These are phyloP conservation scores for Aphaenogaster floridana DNA, from an alignment of 1,140 invertebrate species.

Conservation along the genomic window DNA sequence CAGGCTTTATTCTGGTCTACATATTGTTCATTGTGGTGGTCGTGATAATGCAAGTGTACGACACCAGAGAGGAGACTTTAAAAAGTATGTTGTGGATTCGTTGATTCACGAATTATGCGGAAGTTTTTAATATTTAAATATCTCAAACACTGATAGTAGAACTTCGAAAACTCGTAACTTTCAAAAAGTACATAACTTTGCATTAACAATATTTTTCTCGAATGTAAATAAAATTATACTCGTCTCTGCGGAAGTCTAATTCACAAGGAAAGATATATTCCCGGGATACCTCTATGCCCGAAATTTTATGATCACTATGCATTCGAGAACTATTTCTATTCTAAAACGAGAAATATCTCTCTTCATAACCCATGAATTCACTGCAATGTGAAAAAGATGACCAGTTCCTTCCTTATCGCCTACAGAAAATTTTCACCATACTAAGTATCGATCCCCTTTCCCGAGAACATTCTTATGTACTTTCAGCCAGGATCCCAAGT, in stretches of 20 bases:
- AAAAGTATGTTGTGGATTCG: constrained; percentile 74
- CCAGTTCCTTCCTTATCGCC: constrained; percentile 34
- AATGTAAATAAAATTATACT: constrained; percentile 17
- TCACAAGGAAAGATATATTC: constrained; percentile 8
- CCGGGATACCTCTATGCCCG: constrained; percentile 12
- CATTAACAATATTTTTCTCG: constrained; percentile 10
- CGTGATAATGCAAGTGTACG: constrained; percentile 85
- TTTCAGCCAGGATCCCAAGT: constrained; percentile 80
- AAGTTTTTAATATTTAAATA: constrained; percentile 11
- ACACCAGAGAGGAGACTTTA: constrained; percentile 76
- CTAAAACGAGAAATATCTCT: constrained; percentile 3
- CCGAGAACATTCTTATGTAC: constrained; percentile 51
- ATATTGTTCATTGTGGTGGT: constrained; percentile 89
- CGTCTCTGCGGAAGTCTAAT: neutral
- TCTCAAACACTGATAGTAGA: neutral
- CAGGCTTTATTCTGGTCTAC: constrained; percentile 88
- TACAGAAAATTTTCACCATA: constrained; percentile 57
- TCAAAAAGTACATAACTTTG: constrained; percentile 11
- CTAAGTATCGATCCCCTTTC: constrained; percentile 62
- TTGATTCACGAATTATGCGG: neutral
- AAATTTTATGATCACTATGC: constrained; percentile 19
- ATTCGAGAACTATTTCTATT: constrained; percentile 14
- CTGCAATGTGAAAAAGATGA: constrained; percentile 28
- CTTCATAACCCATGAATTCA: neutral
- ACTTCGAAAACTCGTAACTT: constrained; percentile 23